Conservation (phyloP, 2,113 vertebrate genomes). For the Callopanchax toddi region DNA sequence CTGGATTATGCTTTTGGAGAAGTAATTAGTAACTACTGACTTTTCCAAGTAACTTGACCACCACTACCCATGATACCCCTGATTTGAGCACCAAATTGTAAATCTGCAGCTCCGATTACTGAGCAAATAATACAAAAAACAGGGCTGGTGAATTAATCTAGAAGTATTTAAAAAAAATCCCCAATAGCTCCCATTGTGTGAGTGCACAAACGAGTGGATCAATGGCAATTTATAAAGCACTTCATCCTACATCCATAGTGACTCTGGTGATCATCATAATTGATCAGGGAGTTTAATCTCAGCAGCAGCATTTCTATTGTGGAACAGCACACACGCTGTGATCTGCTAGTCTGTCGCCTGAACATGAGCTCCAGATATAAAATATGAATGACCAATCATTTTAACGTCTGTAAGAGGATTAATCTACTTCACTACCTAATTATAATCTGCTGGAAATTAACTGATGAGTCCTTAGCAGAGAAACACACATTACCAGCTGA, state of each 20-base stretch:
- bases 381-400: constrained; percentile 57
- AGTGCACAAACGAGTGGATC: neutral
- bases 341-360: neutral
- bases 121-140: neutral
- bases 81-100: too few relatives aligned
- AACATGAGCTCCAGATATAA: constrained; percentile 35
- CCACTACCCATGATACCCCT: too few relatives aligned
- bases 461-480: constrained; percentile 26
- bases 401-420: constrained; percentile 54
- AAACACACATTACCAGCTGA: constrained; percentile 30
- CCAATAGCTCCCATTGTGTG: neutral
- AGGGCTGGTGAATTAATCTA: neutral
- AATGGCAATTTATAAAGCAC: neutral
- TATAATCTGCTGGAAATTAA: constrained; percentile 48
- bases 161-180: neutral
- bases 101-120: too few relatives aligned
- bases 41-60: too few relatives aligned
- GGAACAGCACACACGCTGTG: neutral
- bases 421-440: constrained; percentile 56
- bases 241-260: neutral
- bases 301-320: neutral
- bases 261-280: neutral
- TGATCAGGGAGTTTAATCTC: constrained; percentile 1
- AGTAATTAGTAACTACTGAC: too few relatives aligned
- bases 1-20: too few relatives aligned